Conservation (phyloP, 2,113 vertebrate genomes). For the Lepisosteus osseus region DNA sequence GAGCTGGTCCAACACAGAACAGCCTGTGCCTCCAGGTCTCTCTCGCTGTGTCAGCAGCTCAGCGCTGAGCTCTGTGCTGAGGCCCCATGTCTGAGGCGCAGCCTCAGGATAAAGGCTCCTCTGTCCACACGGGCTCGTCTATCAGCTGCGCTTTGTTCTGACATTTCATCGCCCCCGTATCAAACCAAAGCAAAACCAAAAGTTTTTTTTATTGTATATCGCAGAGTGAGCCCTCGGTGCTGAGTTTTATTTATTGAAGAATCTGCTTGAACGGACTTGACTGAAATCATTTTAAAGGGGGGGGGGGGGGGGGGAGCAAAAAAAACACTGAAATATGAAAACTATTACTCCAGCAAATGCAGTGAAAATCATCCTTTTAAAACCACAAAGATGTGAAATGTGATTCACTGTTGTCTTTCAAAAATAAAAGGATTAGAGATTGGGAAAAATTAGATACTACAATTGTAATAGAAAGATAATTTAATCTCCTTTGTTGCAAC, state of each 20-base stretch:
- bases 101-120: slow-evolving; percentile 32
- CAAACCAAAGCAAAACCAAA: slow-evolving; percentile 11
- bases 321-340: not conserved
- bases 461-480: too few relatives aligned
- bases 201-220: slow-evolving; percentile 11
- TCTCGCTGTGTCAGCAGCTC: slow-evolving; percentile 13
- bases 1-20: not conserved
- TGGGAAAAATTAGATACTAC: too few relatives aligned
- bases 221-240: slow-evolving; percentile 17
- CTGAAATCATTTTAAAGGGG: slow-evolving; percentile 10
- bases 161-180: slow-evolving; percentile 39
- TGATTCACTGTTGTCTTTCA: too few relatives aligned
- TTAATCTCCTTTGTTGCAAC: too few relatives aligned
- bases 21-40: not conserved
- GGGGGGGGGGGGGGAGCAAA: not conserved
- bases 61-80: not conserved
- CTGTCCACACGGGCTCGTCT: slow-evolving; percentile 21
- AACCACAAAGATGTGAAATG: too few relatives aligned
- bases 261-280: slow-evolving; percentile 8
- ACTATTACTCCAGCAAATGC: too few relatives aligned
- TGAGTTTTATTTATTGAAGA: slow-evolving; percentile 10
- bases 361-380: too few relatives aligned
- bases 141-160: slow-evolving; percentile 19
- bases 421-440: too few relatives aligned
- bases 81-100: not conserved